Evolutionary conservation across 2,797 vertebrate species (phyloP), one percentile per base, ranked within the genome.

Genomic region (Channa striata): DNA sequence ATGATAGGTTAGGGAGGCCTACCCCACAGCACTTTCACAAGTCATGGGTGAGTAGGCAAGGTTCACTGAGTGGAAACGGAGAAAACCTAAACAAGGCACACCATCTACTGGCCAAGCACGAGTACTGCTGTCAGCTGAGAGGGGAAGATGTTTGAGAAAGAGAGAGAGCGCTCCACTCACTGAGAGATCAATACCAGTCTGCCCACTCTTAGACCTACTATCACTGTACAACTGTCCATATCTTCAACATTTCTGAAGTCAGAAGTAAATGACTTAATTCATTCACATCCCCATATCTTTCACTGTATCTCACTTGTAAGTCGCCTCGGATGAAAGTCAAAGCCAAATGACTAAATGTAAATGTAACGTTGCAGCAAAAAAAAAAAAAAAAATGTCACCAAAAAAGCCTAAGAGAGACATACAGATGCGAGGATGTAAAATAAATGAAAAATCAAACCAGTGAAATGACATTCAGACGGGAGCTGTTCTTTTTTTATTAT

Each of bases 51-150:
- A 94, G 85, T 77, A 83, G 91, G 92, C 84, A 87, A 81, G 87
- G 84, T 75, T 88, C 78, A 68, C 84, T 74, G 68, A 73, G 83
- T 48, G 53, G 78, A 78, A 78, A 71, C 39, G 1, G n/a, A 46
- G 70, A 48, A 93, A 92, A 89, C 48, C 86, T 94, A 85, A 93
- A 92, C 88, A 48, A 78, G 86, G 87, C 80, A 63, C 86, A 88
- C 94, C 94, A 95, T 95, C 94, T 95, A 93, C 91, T 94, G 94
- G 88, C 68, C 5, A 19, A 63, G 62, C 36, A 1, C 0, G 0
- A 42, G 80, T 73, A 95, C 89, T 93, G 84, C 88, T 30, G 60
- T 37, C 57, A 74, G 30, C 47, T 57, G 43, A 39, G 20, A 57
- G 42, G n/a, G 48, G 37, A 60, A 57, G 64, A 61, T 58, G 68